Evolutionary conservation across 2,888 invertebrate genomes (phyloP).

Genomic region (Hedychridium roseum): DNA sequence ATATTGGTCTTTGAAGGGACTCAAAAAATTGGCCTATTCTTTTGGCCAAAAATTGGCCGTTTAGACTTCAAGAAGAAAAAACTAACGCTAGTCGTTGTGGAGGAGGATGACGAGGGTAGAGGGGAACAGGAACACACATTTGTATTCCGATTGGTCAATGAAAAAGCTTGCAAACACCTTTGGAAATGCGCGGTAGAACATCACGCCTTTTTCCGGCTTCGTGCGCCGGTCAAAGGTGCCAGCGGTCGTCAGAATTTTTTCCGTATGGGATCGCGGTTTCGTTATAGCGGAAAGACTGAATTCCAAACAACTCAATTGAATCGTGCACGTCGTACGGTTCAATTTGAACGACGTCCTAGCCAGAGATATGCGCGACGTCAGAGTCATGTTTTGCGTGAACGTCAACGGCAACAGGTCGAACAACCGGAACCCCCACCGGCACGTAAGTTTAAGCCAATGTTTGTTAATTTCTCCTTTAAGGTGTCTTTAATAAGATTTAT

Average conservation of each 20-base stretch:
- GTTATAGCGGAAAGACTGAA: constrained; percentile 95
- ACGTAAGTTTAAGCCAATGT: constrained; percentile 45
- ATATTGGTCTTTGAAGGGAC: constrained; percentile 96
- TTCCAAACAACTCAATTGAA: constrained; percentile 95
- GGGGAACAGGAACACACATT: constrained; percentile 97
- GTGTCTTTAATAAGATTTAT: not conserved
- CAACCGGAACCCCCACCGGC: constrained; percentile 45
- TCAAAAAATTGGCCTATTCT: constrained; percentile 97
- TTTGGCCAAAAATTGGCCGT: constrained; percentile 99
- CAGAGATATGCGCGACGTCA: constrained; percentile 95
- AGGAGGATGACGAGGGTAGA: constrained; percentile 96
- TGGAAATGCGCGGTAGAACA: constrained; percentile 99
- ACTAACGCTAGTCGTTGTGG: constrained; percentile 94
- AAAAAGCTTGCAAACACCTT: constrained; percentile 98
- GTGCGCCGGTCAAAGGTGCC: constrained; percentile 87
- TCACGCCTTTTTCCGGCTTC: constrained; percentile 97
- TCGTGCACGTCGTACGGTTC: constrained; percentile 89
- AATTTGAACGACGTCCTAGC: constrained; percentile 95
- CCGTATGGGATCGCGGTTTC: constrained; percentile 97
- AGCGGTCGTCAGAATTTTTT: constrained; percentile 95
- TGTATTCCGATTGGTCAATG: constrained; percentile 94
- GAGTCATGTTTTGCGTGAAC: constrained; percentile 85
- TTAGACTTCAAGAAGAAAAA: constrained; percentile 98
- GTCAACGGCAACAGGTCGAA: constrained; percentile 70
- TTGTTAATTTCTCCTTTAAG: constrained; percentile 20